Base-by-base conservation (phyloP, 2,888 invertebrate species). In the Cristatella mucedo region DNA sequence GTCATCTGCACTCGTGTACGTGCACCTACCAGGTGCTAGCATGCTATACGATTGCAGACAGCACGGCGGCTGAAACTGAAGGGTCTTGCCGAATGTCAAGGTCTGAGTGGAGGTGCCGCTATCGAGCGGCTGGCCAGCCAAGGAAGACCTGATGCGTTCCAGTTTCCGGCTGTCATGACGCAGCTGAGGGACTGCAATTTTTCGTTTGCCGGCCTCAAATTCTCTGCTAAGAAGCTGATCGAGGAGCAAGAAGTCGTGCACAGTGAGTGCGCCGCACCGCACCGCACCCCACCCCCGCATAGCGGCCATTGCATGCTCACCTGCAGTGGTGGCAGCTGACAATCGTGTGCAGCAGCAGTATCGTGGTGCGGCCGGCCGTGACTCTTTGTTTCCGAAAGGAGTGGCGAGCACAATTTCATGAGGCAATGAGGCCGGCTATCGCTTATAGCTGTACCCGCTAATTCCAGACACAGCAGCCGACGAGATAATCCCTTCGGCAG, bases 41-140 rank as follows among this genome's bases (percentile, higher is more conserved):
- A 11, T 26, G 26, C n/a, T n/a, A 26, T 9, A 26, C 9, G 9
- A 41, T 57, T 59, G 34, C 54, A 80, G 78, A 68, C 75, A 44
- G 82, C 87, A 2, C 74, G 93, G 55, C 73, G 81, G 54, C 68
- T 93, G 64, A 85, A 84, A 56, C 67, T 93, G 36, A 75, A 71
- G 56, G 80, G 82, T 61, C 65, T 87, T 42, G 73, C 76, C 9
- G 76, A 78, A 54, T 84, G 76, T 59, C 69, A 74, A n/a, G 60
- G 70, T 43, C 60, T 82, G 54, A 76, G 76, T 57, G 91, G 93
- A 11, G 93, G 93, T 0, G 73, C 69, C 55, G 83, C 87, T 19
- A 74, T 95, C 24, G 93, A 95, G 69, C 59, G 73, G 44, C 76
- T 85, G 38, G 85, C 91, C 1, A 70, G 70, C 55, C 74, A 77